Conservation (phyloP, 2,797 vertebrate species). For the Menidia menidia region DNA sequence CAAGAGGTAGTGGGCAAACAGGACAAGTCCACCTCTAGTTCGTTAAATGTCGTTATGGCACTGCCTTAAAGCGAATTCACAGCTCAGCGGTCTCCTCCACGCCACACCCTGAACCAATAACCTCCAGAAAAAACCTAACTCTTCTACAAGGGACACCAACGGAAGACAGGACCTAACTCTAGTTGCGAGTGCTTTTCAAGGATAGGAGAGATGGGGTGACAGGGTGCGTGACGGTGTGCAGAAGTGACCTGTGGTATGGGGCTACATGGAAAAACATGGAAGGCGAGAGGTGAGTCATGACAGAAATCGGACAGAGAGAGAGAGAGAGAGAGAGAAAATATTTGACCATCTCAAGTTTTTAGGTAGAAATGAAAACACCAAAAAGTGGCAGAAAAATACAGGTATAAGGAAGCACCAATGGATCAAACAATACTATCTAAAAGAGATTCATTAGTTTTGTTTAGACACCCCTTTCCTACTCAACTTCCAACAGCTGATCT, state of each 20-base stretch:
- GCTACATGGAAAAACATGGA: slow-evolving; percentile 50
- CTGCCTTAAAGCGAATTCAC: slow-evolving; percentile 68
- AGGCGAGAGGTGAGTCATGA: slow-evolving; percentile 56
- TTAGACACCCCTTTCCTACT: slow-evolving; percentile 25
- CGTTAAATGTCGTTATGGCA: slow-evolving; percentile 63
- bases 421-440: slow-evolving; percentile 74
- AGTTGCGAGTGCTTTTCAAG: slow-evolving; percentile 15
- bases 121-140: slow-evolving; percentile 48
- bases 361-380: slow-evolving; percentile 51
- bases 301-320: slow-evolving; percentile 41
- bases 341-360: slow-evolving; percentile 53
- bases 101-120: slow-evolving; percentile 45
- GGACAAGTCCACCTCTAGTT: slow-evolving; percentile 35
- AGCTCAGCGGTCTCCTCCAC: slow-evolving; percentile 70
- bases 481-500: slow-evolving; percentile 41
- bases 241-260: slow-evolving; percentile 58
- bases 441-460: slow-evolving; percentile 54
- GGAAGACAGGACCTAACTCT: slow-evolving; percentile 70
- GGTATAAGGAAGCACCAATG: slow-evolving; percentile 85
- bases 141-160: slow-evolving; percentile 58
- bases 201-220: slow-evolving; percentile 32
- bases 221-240: slow-evolving; percentile 45
- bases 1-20: slow-evolving; percentile 69
- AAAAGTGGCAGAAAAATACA: slow-evolving; percentile 61
- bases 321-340: slow-evolving; percentile 14